A percentile compares a stretch with the other conserved stretches of the same genome.
Conservation (phyloP, 2,113 vertebrate species). For the Dasypus novemcinctus region DNA sequence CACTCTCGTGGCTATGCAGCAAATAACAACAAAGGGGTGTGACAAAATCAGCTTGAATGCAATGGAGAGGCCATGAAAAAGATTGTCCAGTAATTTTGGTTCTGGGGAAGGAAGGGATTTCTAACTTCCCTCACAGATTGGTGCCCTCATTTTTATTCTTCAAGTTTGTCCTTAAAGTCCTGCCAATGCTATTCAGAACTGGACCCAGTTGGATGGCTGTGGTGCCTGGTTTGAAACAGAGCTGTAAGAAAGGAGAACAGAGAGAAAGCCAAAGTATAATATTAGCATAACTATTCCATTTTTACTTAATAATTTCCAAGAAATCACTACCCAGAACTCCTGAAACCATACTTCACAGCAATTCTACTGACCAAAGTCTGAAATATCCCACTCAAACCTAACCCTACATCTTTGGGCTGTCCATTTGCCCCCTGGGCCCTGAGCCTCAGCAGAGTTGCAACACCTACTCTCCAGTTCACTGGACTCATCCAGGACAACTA, state of each 20-base stretch:
- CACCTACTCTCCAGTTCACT: too few relatives aligned
- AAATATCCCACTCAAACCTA: not conserved
- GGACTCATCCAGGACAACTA: too few relatives aligned
- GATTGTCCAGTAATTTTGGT: conserved; percentile 75
- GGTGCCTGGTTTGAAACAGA: conserved; percentile 85
- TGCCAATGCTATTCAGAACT: conserved; percentile 86
- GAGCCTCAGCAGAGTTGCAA: too few relatives aligned
- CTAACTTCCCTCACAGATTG: conserved; percentile 68
- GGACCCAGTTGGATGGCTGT: conserved; percentile 92
- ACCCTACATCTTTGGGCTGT: too few relatives aligned
- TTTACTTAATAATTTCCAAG: not conserved
- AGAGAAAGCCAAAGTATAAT: conserved; percentile 15
- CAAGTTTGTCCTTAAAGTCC: conserved; percentile 69
- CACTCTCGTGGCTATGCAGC: conserved; percentile 28
- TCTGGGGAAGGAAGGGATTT: conserved; percentile 72
- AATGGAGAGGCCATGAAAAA: conserved; percentile 73
- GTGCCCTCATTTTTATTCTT: conserved; percentile 76
- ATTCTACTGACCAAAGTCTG: not conserved
- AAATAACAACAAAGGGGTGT: too few relatives aligned
- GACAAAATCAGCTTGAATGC: conserved; percentile 18
- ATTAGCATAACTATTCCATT: conserved; percentile 13
- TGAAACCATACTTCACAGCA: not conserved
- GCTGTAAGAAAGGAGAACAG: conserved; percentile 78
- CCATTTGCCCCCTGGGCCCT: too few relatives aligned
- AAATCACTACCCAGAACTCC: not conserved